Evolutionary conservation across 1,140 invertebrate genomes (phyloP), one percentile per base, ranked within the genome.

Genomic region (Octopus sinensis): DNA sequence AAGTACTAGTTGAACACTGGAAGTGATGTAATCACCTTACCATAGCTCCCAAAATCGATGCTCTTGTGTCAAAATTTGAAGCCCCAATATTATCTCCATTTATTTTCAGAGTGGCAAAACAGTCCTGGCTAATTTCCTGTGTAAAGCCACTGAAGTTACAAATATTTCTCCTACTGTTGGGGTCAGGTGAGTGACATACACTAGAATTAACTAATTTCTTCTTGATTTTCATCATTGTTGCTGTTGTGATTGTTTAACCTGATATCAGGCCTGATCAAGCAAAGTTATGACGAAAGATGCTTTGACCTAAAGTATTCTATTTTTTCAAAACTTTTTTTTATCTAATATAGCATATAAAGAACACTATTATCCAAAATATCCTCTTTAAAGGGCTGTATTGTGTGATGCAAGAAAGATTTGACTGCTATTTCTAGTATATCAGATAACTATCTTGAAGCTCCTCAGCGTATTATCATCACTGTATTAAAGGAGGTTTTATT

Each of bases 101-200:
- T 80, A 81, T 81, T 91, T 91, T 83, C 88, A 94, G 94, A 91
- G 91, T 88, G 94, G 94, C 12, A 94, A 94, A 89, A 93, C 93
- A 76, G 91, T 91, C 4, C 91, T 94, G 83, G 91, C 93, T 0
- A 94, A 94, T 88, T 93, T 94, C 87, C 84, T 94, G 13, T 92
- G 93, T 0, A 93, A 94, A 87, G 92, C 93, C 1, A 92, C 93
- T 5, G 94, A 94, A 86, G 90, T 88, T 53, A 91, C 92, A 43
- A 89, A 91, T 52, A 91, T 89, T 52, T 93, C 94, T 79, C 93
- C 94, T 56, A 94, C 94, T 4, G 91, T 93, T 88, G 94, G 94
- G 79, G 92, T 93, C 17, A 91, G 90, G 90, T 91, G 85, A 43
- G 73, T 76, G 77, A 9, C 62, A 30, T 83, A 5, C 51, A 77